A percentile compares a stretch with the other conserved stretches of the same genome.
phyloP scores from a whole-genome alignment of 2,113 vertebrate species.

The Pedionomus torquatus region DNA sequence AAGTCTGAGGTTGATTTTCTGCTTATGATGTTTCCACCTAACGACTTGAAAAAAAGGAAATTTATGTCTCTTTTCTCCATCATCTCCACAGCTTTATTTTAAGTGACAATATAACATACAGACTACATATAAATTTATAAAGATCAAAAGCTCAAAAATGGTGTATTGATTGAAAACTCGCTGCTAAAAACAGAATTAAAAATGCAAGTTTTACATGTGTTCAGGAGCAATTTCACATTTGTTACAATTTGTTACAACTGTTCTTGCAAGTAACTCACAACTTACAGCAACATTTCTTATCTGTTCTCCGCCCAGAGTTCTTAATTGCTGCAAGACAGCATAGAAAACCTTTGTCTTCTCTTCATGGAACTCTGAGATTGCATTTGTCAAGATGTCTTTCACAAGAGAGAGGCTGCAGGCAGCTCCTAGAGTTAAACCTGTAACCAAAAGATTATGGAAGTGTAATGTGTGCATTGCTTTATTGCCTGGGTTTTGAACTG shows the following conservation, averaged over 20 bases:
- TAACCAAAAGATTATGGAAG: background rate
- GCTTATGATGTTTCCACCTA: constrained; percentile 88
- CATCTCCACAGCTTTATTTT: background rate
- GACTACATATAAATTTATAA: background rate
- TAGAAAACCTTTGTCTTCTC: constrained; percentile 74
- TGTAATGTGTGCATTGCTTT: background rate
- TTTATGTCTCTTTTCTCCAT: background rate
- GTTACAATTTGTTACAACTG: background rate
- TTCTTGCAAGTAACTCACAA: background rate
- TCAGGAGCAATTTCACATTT: background rate
- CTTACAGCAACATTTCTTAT: constrained; percentile 81
- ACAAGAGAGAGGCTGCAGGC: constrained; percentile 78
- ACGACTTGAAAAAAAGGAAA: constrained; percentile 73
- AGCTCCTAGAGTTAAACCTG: constrained; percentile 80
- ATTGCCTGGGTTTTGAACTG: background rate
- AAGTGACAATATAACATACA: background rate
- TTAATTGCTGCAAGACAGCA: constrained; percentile 77
- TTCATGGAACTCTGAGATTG: constrained; percentile 44
- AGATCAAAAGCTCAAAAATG: background rate
- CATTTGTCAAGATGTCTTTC: constrained; percentile 66
- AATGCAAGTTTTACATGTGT: background rate
- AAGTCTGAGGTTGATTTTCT: constrained; percentile 89
- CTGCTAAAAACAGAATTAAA: background rate
- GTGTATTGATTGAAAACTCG: background rate
- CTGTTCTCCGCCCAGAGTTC: constrained; percentile 79